Percentiles rank a stretch among this genome's conserved stretches.
These are phyloP conservation scores for Cataglyphis altisquamis DNA, from an alignment of 2,888 invertebrate genomes.

Conservation along the genomic window DNA sequence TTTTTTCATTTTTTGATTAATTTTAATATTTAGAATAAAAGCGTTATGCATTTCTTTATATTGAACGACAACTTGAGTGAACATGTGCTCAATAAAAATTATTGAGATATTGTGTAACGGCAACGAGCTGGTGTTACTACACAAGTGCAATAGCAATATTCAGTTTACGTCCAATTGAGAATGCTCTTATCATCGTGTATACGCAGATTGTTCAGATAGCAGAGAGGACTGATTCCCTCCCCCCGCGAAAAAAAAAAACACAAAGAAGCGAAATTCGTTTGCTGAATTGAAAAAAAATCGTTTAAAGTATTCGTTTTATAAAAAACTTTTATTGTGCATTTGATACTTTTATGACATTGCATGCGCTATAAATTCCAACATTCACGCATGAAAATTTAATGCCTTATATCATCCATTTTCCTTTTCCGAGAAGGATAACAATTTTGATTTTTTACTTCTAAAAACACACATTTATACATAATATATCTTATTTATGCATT, in stretches of 20 bases:
- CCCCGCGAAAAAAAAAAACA: neutral
- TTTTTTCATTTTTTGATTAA: conserved; percentile 38
- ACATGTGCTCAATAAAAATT: neutral
- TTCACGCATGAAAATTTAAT: neutral
- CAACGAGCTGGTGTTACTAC: neutral
- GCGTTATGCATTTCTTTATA: neutral
- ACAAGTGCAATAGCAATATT: neutral
- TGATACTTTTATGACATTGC: neutral
- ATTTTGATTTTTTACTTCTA: neutral
- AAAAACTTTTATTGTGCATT: conserved; percentile 9
- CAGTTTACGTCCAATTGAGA: neutral
- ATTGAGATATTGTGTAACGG: conserved; percentile 1
- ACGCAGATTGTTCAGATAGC: conserved; percentile 6
- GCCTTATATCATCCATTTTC: neutral
- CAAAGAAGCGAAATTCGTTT: conserved; percentile 14
- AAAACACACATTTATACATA: neutral
- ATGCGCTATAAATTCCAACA: neutral
- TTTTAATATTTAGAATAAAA: conserved; percentile 42
- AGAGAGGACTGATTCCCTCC: neutral
- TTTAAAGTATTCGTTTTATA: neutral
- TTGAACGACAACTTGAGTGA: neutral
- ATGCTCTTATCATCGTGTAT: conserved; percentile 24
- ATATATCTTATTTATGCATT: neutral
- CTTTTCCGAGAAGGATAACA: neutral
- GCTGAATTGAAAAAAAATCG: neutral